Evolutionary conservation across 2,113 vertebrate species (phyloP).

Genomic region (Thryonomys swinderianus): DNA sequence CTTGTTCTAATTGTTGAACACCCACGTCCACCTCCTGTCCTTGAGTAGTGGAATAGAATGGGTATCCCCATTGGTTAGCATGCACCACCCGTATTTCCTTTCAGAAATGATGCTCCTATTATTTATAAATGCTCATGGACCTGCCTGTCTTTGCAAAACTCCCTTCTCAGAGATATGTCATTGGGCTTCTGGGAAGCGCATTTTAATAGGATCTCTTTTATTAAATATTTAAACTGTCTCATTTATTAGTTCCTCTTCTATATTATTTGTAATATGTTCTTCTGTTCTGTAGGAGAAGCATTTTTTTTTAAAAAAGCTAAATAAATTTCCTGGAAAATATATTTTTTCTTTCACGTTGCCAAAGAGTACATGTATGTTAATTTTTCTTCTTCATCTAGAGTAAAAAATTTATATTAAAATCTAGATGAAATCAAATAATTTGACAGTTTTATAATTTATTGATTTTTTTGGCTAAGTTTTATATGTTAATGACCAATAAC

Average conservation of each 20-base stretch:
- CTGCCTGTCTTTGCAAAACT: background rate
- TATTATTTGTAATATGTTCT: conserved; percentile 39
- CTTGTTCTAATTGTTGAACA: background rate
- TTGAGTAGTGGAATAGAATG: background rate
- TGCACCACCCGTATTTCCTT: background rate
- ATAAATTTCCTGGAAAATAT: conserved; percentile 34
- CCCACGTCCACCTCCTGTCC: too few species aligned
- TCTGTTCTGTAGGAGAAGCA: background rate
- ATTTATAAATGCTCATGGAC: background rate
- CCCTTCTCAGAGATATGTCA: background rate
- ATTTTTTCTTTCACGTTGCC: background rate
- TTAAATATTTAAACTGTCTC: background rate
- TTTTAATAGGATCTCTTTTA: conserved; percentile 4
- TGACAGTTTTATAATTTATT: background rate
- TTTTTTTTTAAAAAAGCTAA: background rate
- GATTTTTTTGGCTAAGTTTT: background rate
- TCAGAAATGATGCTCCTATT: background rate
- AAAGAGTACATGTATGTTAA: background rate
- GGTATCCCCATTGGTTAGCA: background rate
- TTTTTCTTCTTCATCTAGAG: conserved; percentile 18
- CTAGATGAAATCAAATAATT: background rate
- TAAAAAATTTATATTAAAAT: conserved; percentile 40
- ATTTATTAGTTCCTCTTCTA: background rate
- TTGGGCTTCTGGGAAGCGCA: background rate
- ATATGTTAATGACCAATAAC: background rate